Evolutionary conservation across 2,797 vertebrate species (phyloP).

Genomic region (Clamator glandarius): DNA sequence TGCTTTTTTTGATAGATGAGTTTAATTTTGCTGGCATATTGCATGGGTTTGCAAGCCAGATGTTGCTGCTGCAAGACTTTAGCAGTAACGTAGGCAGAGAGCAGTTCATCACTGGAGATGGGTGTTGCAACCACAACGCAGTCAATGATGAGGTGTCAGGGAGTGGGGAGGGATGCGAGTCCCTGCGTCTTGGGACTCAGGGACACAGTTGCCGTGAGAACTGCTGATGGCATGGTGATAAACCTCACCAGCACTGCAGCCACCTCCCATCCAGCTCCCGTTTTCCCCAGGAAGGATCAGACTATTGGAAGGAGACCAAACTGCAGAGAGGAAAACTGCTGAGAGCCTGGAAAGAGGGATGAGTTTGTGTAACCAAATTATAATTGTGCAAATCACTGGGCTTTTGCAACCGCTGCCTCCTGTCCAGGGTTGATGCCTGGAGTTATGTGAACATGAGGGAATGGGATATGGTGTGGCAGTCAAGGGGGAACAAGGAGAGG

Average conservation of each 20-base stretch:
- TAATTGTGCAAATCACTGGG: background rate
- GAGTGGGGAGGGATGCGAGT: background rate
- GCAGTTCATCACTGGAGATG: background rate
- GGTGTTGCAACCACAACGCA: background rate
- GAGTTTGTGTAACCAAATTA: background rate
- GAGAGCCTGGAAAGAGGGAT: background rate
- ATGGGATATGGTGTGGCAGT: background rate
- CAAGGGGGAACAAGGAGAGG: background rate
- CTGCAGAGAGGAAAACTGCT: accelerated
- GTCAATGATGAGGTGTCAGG: background rate
- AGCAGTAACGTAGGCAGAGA: background rate
- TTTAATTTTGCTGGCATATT: constrained; percentile 60
- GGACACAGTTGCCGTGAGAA: background rate
- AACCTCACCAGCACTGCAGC: accelerated
- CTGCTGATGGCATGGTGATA: background rate
- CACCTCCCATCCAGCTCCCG: background rate
- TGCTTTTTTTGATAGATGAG: constrained; percentile 55
- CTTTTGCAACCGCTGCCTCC: background rate
- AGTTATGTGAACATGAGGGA: background rate
- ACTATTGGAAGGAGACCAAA: accelerated
- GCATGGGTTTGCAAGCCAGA: constrained; percentile 43
- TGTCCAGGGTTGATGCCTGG: background rate
- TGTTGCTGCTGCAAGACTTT: background rate
- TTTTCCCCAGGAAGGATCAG: background rate
- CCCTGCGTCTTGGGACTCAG: background rate